phyloP scores from a whole-genome alignment of 30 jellyfish, hydroid and myxozoan genomes.

The Hydractinia symbiolongicarpus region DNA sequence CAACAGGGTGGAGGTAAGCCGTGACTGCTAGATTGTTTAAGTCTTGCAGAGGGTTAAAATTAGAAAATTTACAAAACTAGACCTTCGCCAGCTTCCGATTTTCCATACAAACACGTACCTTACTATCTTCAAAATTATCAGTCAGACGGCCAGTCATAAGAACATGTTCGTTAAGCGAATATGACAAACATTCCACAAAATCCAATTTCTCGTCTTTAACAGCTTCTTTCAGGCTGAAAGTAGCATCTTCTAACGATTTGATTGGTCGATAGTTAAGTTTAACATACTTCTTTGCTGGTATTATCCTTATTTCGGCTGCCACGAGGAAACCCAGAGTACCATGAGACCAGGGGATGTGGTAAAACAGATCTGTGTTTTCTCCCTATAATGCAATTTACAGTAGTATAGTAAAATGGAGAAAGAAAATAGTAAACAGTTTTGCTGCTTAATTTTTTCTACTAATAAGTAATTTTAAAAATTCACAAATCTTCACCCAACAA shows the following conservation, averaged over 20 bases:
- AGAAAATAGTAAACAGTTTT: not conserved
- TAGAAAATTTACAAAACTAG: no score
- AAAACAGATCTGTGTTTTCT: conserved; percentile 35
- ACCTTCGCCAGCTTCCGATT: no score
- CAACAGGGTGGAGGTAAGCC: no score
- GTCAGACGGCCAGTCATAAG: conserved; percentile 38
- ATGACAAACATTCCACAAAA: conserved; percentile 51
- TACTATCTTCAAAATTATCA: conserved; percentile 19
- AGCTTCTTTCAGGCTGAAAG: conserved; percentile 5
- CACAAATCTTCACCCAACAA: not conserved
- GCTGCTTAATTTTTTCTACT: not conserved
- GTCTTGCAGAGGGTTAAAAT: no score
- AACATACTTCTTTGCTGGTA: conserved; percentile 49
- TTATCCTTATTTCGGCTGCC: conserved; percentile 46
- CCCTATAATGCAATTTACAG: conserved; percentile 3
- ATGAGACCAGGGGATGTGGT: conserved; percentile 62
- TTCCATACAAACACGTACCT: conserved; percentile 10
- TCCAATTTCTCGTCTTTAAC: conserved; percentile 25
- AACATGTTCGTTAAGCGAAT: conserved; percentile 36
- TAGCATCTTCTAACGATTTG: conserved; percentile 14
- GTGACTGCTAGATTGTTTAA: no score
- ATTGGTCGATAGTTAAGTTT: conserved; percentile 33
- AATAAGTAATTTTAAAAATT: not conserved
- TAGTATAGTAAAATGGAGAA: not conserved
- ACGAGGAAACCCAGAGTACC: conserved; percentile 53